Evolutionary conservation across 2,113 vertebrate species (phyloP).

Genomic region (Nerophis ophidion): DNA sequence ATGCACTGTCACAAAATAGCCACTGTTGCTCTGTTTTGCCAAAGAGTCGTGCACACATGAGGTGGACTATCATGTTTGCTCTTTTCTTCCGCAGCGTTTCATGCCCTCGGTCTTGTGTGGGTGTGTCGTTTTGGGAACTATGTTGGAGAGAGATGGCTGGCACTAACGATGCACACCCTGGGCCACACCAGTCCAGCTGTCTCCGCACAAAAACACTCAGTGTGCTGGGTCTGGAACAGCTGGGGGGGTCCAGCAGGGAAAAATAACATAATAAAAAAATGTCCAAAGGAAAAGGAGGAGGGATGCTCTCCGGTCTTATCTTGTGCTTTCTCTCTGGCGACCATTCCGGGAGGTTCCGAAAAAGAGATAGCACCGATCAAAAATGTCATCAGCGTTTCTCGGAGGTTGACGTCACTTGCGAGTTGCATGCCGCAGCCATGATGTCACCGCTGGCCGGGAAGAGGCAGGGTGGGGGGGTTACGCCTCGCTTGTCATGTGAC

Average conservation of each 20-base stretch:
- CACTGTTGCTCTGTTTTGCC: not conserved
- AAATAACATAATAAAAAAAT: too few relatives aligned
- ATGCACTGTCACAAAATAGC: too few relatives aligned
- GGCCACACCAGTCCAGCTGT: slow-evolving; percentile 62
- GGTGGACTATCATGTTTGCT: too few relatives aligned
- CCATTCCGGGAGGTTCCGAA: slow-evolving; percentile 13
- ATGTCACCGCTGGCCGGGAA: slow-evolving; percentile 44
- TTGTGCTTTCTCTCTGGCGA: not conserved
- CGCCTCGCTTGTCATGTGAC: not conserved
- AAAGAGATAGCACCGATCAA: not conserved
- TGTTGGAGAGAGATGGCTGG: slow-evolving; percentile 50
- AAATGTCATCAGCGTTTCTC: slow-evolving; percentile 33
- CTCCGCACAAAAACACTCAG: slow-evolving; percentile 52
- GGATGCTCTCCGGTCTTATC: not conserved
- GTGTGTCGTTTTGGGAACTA: slow-evolving; percentile 46
- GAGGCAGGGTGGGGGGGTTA: not conserved
- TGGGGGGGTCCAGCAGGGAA: slow-evolving; percentile 30
- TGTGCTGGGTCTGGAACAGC: slow-evolving; percentile 52
- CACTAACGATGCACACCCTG: slow-evolving; percentile 64
- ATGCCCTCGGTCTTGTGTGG: slow-evolving; percentile 14
- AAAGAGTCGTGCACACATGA: slow-evolving; percentile 8
- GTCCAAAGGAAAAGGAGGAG: slow-evolving; percentile 8
- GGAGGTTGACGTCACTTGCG: slow-evolving; percentile 55
- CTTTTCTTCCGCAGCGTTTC: too few relatives aligned
- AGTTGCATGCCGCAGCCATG: slow-evolving; percentile 42